Base-by-base conservation (phyloP, 2,113 vertebrate genomes). In the Bujurquina vittata region DNA sequence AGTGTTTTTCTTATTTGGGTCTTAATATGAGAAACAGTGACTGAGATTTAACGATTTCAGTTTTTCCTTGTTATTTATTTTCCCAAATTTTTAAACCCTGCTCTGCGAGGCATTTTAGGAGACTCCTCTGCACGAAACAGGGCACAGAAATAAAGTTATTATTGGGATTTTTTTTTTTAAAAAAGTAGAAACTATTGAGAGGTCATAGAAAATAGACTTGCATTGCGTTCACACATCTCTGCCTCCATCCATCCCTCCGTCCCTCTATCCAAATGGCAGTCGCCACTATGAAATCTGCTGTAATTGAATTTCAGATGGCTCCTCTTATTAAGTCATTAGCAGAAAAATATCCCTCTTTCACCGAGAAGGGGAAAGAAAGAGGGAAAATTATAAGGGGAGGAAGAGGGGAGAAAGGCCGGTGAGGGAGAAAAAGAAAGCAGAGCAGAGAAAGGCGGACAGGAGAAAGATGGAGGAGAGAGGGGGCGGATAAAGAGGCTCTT, bases 401-500 rank as follows among this genome's bases (percentile, higher is more conserved):
- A 88, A 74, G 60, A 80, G 35, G 60, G 40, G 79, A 57, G 29
- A 84, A 49, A 52, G 59, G 67, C 69, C 35, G 52, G 60, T 22
- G 78, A 83, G 58, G 85, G 54, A 85, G 60, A 84, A 80, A 84
- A 69, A 22, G 52, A 78, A 85, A 82, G 80, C 35, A 11, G 26
- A 65, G 80, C 55, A 79, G 84, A 78, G 76, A 92, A 77, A 85
- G 81, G 81, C 75, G 4, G 75, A 69, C n/a, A 61, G 73, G 72
- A 77, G 73, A 76, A 54, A 72, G 43, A n/a, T 23, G 40, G 78
- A 62, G 76, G 72, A 86, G 26, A 58, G 77, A 77, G 72, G 79
- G 63, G 86, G 77, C 2, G 93, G 96, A 96, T 96, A 96, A 98
- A 97, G 96, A 96, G 96, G 94, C 95, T 97, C 96, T 96, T 98